Evolutionary conservation across 2,113 vertebrate species (phyloP).

Genomic region (Cottus gobio): DNA sequence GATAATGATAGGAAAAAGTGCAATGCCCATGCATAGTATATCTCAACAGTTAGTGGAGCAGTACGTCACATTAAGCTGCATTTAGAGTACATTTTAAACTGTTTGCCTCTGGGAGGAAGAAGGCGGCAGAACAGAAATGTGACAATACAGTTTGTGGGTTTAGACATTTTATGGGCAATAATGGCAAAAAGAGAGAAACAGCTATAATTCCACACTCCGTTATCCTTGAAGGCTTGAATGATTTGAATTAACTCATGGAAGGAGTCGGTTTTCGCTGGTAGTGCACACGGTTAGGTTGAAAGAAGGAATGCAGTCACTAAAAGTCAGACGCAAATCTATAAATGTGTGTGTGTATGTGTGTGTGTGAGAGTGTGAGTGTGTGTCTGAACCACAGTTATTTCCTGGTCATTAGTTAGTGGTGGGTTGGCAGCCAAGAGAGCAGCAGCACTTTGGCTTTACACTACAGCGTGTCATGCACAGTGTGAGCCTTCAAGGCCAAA

Average conservation of each 20-base stretch:
- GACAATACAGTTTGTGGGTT: conserved; percentile 20
- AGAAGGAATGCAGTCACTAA: conserved; percentile 43
- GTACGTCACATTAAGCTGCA: background rate
- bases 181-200: conserved; percentile 2
- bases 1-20: conserved; percentile 13
- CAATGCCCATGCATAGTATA: conserved; percentile 2
- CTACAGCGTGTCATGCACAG: conserved; percentile 36
- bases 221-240: background rate
- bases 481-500: conserved; percentile 35
- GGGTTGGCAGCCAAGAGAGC: conserved; percentile 52
- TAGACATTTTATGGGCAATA: conserved; percentile 31
- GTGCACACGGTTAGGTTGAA: conserved; percentile 19
- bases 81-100: background rate
- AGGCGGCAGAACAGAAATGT: background rate
- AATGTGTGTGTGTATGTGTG: conserved; percentile 40
- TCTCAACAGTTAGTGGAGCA: conserved; percentile 14
- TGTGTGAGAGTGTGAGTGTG: conserved; percentile 31
- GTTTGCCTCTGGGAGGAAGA: conserved; percentile 9
- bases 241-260: conserved; percentile 26
- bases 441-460: conserved; percentile 52
- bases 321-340: conserved; percentile 41
- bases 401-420: conserved; percentile 77
- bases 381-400: conserved; percentile 80
- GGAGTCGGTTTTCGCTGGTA: conserved; percentile 24
- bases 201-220: conserved; percentile 11